Base-by-base conservation (phyloP, 2,797 vertebrate species). In the Lepilemur septentrionalis region DNA sequence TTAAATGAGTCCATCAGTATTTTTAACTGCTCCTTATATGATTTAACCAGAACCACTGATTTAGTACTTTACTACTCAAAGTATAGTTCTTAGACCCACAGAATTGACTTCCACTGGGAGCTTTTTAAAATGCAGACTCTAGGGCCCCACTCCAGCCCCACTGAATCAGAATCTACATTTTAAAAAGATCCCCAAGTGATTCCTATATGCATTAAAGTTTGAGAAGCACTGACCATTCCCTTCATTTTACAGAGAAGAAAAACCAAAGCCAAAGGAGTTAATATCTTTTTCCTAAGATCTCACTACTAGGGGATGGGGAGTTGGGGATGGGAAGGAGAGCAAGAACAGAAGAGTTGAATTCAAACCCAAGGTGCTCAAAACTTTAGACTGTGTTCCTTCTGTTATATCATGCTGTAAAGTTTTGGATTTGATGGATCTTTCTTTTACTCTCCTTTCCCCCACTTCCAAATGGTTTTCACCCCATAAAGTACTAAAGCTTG, bases 351-450 rank as follows among this genome's bases (percentile, higher is more conserved):
- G 41, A 93, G 63, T 32, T 73, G 23, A 22, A 91, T 79, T 96
- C 41, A 93, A 93, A 96, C 20, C 23, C 50, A 93, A 75, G 41
- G 67, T 84, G 59, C 48, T 61, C 22, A n/a, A 88, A 84, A 90
- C 38, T 81, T 81, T 81, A 94, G 69, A 61, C 25, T 43, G 20
- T 57, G 18, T 48, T 86, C 73, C 86, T 93, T 93, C 69, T 90
- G 25, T 89, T 69, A 90, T 11, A 76, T 32, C 0, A 0, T 55
- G 15, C 46, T 67, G 48, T 48, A 93, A 93, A 89, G 80, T 55
- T 95, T 95, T 91, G 52, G n/a, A 86, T 79, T 76, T 84, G 92
- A 93, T 55, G 65, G n/a, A 38, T 78, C 59, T 92, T 89, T 80
- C 89, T 78, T 79, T 95, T 84, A 88, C 30, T 79, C 25, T 76